These are phyloP conservation scores for Vipera ursinii DNA, from an alignment of 2,797 vertebrate genomes.

Conservation along the genomic window DNA sequence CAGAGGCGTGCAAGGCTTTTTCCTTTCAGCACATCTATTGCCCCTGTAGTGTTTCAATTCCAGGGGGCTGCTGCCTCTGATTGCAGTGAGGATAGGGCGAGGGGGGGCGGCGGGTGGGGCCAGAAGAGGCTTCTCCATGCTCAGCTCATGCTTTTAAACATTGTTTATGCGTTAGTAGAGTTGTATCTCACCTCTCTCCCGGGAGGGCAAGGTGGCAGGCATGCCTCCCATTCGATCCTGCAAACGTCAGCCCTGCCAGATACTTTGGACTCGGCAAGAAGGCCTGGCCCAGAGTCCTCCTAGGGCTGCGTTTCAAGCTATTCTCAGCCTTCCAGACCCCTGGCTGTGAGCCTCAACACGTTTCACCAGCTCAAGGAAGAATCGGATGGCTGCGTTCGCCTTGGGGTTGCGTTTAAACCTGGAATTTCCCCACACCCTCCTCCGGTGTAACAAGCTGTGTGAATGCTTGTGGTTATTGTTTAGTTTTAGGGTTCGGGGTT, in stretches of 20 bases:
- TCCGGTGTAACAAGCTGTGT: neutral
- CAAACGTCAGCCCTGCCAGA: neutral
- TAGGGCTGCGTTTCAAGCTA: neutral
- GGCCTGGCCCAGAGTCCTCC: neutral
- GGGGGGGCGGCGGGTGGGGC: neutral
- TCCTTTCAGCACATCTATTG: constrained; percentile 2
- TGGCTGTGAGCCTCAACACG: neutral
- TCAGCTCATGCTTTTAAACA: neutral
- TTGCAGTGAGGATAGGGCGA: neutral
- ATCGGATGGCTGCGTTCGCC: neutral
- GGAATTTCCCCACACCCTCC: fast-evolving
- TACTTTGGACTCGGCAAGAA: neutral
- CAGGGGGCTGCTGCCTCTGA: neutral
- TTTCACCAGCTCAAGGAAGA: neutral
- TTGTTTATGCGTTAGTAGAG: neutral
- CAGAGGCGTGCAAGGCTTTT: constrained; percentile 4
- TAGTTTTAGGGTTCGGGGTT: too few species aligned
- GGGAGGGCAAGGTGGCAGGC: neutral
- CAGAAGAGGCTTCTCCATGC: neutral
- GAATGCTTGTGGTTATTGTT: neutral
- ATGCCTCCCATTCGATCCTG: neutral
- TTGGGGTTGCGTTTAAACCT: neutral
- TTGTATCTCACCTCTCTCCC: neutral
- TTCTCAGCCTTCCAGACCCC: neutral
- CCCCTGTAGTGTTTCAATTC: neutral